These are phyloP conservation scores for Polyploca ridens DNA, from an alignment of 2,888 invertebrate genomes.

Conservation along the genomic window DNA sequence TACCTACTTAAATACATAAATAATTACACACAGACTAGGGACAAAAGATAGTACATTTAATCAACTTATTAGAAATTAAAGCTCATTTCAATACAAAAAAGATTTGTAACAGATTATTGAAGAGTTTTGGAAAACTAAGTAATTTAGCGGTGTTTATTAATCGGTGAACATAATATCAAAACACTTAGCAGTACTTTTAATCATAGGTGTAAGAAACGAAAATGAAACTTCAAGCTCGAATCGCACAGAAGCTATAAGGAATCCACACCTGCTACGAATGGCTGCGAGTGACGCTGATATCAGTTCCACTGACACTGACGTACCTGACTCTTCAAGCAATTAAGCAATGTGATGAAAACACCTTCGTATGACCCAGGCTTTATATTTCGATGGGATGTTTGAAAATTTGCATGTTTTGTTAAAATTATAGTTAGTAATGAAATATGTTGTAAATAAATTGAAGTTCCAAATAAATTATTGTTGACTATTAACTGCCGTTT, in stretches of 20 bases:
- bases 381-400: conserved; percentile 3
- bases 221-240: conserved; percentile 18
- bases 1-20: too few species aligned
- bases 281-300: conserved; percentile 69
- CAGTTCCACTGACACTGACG: conserved; percentile 71
- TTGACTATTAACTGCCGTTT: conserved; percentile 18
- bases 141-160: too few species aligned
- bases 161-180: too few species aligned
- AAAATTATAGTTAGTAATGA: conserved; percentile 34
- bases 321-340: conserved; percentile 61
- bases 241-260: conserved; percentile 20
- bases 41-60: too few species aligned
- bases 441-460: conserved; percentile 31
- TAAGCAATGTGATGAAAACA: conserved; percentile 27
- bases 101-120: too few species aligned
- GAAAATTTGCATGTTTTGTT: conserved; percentile 24
- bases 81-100: too few species aligned
- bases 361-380: neutral
- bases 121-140: too few species aligned
- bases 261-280: conserved; percentile 14
- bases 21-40: too few species aligned
- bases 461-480: conserved; percentile 52
- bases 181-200: neutral
- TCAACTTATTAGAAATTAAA: too few species aligned
- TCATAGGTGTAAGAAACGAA: conserved; percentile 16